Evolutionary conservation across 2,888 invertebrate genomes (phyloP).

Genomic region (Pristionchus arcanus): DNA sequence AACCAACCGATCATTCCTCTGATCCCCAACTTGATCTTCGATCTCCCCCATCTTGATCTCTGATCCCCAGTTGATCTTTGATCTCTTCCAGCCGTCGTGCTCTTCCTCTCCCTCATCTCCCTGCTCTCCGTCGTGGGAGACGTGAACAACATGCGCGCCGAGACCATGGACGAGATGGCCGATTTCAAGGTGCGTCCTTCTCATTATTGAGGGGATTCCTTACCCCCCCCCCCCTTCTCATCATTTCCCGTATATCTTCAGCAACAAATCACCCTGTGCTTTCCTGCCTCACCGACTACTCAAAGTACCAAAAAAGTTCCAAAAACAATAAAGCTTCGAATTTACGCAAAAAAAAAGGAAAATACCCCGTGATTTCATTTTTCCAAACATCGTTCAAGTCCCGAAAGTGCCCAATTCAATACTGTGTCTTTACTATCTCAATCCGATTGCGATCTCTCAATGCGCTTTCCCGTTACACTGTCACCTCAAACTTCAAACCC

Average conservation of each 20-base stretch:
- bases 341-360: neutral
- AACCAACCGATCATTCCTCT: no score
- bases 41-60: neutral
- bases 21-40: neutral
- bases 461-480: neutral
- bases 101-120: slow-evolving; percentile 53
- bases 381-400: no score
- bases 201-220: no score
- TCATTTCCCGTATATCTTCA: neutral
- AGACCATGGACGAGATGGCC: slow-evolving; percentile 54
- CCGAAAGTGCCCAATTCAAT: no score
- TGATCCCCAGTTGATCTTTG: neutral
- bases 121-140: slow-evolving; percentile 52
- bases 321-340: neutral
- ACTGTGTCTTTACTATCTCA: neutral
- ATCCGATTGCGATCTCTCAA: neutral
- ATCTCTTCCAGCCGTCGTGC: slow-evolving; percentile 49
- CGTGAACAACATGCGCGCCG: slow-evolving; percentile 53
- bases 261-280: neutral
- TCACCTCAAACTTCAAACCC: neutral
- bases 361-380: no score
- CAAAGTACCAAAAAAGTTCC: neutral
- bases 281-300: neutral
- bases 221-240: neutral
- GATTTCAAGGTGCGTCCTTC: slow-evolving; percentile 34